Percentiles rank a stretch among this genome's conserved stretches.
These are phyloP conservation scores for Liodrosophila aerea DNA, from an alignment of 2,888 invertebrate species.

Conservation along the genomic window DNA sequence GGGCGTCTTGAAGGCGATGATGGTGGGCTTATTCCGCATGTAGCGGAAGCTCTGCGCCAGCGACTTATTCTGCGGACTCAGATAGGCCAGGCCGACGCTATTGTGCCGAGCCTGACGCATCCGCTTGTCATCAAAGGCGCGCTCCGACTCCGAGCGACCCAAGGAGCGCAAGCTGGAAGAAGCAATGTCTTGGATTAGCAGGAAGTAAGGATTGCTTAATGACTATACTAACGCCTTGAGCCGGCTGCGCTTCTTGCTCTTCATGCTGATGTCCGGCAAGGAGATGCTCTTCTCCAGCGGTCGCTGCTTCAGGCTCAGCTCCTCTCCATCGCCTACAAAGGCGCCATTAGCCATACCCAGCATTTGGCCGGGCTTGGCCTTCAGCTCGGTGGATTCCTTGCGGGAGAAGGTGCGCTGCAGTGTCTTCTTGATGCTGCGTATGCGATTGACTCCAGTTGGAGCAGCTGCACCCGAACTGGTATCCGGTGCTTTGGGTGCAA, in stretches of 20 bases:
- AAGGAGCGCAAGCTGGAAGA: conserved; percentile 65
- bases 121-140: conserved; percentile 88
- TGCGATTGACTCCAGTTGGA: conserved; percentile 66
- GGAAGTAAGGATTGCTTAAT: not conserved
- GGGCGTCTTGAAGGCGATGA: conserved; percentile 93
- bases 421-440: conserved; percentile 81
- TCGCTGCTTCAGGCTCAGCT: conserved; percentile 85
- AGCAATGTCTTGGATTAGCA: not conserved
- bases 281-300: conserved; percentile 91
- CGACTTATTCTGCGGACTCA: conserved; percentile 90
- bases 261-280: conserved; percentile 92
- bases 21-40: conserved; percentile 94
- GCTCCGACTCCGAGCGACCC: conserved; percentile 90
- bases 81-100: conserved; percentile 87
- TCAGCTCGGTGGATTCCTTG: conserved; percentile 79
- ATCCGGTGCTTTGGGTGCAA: conserved; percentile 28
- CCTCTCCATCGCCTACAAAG: conserved; percentile 80
- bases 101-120: conserved; percentile 86
- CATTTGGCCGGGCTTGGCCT: conserved; percentile 21
- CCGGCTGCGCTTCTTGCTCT: conserved; percentile 87
- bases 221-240: conserved; percentile 86
- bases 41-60: conserved; percentile 94
- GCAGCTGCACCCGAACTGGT: conserved; percentile 24
- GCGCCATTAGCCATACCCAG: conserved; percentile 70
- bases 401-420: conserved; percentile 84